Conservation (phyloP, 2,888 invertebrate species). For the Lycia hirtaria region DNA sequence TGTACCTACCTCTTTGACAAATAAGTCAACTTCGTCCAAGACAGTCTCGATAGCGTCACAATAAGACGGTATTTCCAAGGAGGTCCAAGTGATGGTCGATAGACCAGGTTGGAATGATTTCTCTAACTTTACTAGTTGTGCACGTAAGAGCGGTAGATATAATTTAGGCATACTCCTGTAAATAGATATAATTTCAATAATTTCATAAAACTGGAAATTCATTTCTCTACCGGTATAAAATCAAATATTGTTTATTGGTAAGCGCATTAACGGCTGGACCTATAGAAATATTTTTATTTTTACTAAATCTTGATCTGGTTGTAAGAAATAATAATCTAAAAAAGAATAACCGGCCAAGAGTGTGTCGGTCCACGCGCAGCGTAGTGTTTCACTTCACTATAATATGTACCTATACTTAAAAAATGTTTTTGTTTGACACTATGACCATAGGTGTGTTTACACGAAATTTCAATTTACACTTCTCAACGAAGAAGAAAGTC, state of each 20-base stretch:
- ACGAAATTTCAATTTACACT: too few relatives aligned
- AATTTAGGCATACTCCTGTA: conserved; percentile 86
- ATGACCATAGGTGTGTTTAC: too few relatives aligned
- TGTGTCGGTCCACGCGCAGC: too few relatives aligned
- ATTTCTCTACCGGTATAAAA: neutral
- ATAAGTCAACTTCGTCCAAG: conserved; percentile 87
- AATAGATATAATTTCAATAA: neutral
- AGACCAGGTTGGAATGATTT: conserved; percentile 90
- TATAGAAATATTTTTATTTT: too few relatives aligned
- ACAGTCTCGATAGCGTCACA: conserved; percentile 83
- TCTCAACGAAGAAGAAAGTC: too few relatives aligned
- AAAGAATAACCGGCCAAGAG: too few relatives aligned
- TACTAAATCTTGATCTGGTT: too few relatives aligned
- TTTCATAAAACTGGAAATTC: neutral
- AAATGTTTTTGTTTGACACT: too few relatives aligned
- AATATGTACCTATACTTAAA: too few relatives aligned
- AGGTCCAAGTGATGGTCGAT: conserved; percentile 93
- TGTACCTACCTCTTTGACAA: conserved; percentile 86
- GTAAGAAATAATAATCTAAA: too few relatives aligned
- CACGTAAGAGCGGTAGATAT: conserved; percentile 89
- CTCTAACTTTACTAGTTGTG: conserved; percentile 88
- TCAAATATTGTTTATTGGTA: neutral
- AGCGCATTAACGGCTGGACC: too few relatives aligned
- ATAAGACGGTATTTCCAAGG: conserved; percentile 88
- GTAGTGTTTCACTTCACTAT: too few relatives aligned